phyloP scores from a whole-genome alignment of 2,113 vertebrate species.

The Planiliza haematocheilus region DNA sequence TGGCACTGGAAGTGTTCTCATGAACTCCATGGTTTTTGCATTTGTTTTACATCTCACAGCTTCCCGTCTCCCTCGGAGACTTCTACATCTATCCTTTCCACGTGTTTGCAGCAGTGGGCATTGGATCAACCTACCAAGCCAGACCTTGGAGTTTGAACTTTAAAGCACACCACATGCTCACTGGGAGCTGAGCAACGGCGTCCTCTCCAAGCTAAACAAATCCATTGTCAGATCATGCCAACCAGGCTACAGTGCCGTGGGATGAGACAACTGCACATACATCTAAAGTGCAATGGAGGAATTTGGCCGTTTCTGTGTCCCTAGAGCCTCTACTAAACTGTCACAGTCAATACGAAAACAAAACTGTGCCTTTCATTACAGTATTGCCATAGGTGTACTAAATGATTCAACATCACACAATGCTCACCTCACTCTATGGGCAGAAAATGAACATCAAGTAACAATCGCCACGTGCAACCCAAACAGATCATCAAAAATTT shows the following conservation, averaged over 20 bases:
- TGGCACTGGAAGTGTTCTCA: neutral
- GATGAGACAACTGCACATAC: neutral
- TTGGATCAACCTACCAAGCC: slow-evolving; percentile 44
- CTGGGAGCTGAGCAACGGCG: slow-evolving; percentile 41
- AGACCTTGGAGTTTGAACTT: slow-evolving; percentile 80
- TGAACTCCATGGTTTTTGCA: neutral
- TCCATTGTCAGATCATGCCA: slow-evolving; percentile 39
- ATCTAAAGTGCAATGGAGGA: neutral
- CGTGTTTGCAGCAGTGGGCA: slow-evolving; percentile 32
- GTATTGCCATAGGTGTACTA: neutral
- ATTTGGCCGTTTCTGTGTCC: neutral
- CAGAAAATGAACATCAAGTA: neutral
- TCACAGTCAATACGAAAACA: neutral
- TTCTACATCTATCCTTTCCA: slow-evolving; percentile 24
- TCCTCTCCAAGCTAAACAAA: slow-evolving; percentile 62
- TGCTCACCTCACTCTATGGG: neutral
- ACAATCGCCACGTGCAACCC: no score
- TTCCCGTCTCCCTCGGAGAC: slow-evolving; percentile 17
- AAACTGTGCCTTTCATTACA: neutral
- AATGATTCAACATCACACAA: neutral
- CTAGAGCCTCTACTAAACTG: neutral
- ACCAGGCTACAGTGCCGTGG: slow-evolving; percentile 14
- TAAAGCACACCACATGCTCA: slow-evolving; percentile 39
- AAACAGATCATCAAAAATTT: neutral
- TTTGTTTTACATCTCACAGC: slow-evolving; percentile 29